phyloP scores from a whole-genome alignment of 2,888 invertebrate species.

The Salpingus planirostris region DNA sequence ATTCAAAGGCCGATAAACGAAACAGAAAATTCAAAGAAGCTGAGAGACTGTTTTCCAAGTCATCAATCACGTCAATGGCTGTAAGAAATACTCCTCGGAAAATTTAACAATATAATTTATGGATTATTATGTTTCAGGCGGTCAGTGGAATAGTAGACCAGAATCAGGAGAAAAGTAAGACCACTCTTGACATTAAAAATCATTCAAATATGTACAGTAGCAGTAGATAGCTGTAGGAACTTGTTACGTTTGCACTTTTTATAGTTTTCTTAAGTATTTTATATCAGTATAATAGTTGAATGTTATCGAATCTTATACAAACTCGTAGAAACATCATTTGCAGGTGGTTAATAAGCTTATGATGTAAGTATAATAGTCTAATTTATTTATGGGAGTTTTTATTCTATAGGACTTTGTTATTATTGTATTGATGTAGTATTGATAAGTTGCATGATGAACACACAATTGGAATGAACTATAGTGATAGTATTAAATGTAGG shows the following conservation, averaged over 20 bases:
- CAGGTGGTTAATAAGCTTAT: neutral
- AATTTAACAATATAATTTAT: no score
- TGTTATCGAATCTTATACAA: neutral
- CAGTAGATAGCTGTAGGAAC: slow-evolving; percentile 5
- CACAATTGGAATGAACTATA: no score
- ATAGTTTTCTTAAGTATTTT: neutral
- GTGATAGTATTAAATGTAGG: no score
- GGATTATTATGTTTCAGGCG: slow-evolving; percentile 53
- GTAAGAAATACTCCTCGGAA: no score
- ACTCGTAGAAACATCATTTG: neutral
- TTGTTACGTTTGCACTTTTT: neutral
- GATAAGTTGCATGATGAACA: neutral
- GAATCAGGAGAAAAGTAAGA: slow-evolving; percentile 69
- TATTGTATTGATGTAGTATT: neutral
- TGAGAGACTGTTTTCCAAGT: slow-evolving; percentile 92
- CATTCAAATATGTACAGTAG: slow-evolving; percentile 4
- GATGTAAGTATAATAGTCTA: no score
- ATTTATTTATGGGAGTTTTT: neutral
- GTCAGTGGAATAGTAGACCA: slow-evolving; percentile 74
- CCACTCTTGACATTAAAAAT: slow-evolving; percentile 24
- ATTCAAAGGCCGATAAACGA: slow-evolving; percentile 91
- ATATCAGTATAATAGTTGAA: neutral
- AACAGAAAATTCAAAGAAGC: slow-evolving; percentile 97
- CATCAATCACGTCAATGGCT: slow-evolving; percentile 95
- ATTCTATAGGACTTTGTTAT: neutral